Base-by-base conservation (phyloP, 1,140 invertebrate species). In the Cephus cinctus region DNA sequence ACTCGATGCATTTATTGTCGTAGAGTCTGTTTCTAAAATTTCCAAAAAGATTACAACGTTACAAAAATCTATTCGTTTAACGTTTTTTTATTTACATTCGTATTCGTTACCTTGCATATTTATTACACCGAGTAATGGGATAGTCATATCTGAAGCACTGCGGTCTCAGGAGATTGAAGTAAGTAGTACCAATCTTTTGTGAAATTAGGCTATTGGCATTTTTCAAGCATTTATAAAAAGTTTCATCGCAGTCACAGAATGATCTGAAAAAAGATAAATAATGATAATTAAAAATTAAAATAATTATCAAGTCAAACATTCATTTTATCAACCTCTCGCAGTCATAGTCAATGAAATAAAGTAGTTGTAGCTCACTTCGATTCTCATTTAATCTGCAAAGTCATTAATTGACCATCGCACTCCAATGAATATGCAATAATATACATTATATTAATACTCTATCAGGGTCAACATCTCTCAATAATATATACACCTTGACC, bases 61-160 rank as follows among this genome's bases (percentile, higher is more conserved):
- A 42, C 35, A 14, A 27, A 39, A 31, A 12, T 14, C 32, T 19
- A 40, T 43, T 30, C n/a, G 45, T 22, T 20, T 35, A 55, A 34
- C 21, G 46, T 45, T 39, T 40, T 41, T 38, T 38, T 18, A 15
- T 52, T 6, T 30, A 45, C 49, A n/a, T n/a, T n/a, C n/a, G n/a
- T n/a, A n/a, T n/a, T 19, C 5, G 25, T 61, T 59, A 81, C 80
- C 75, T 71, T 41, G 69, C 73, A 20, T 68, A 64, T 51, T 69
- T 61, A 1, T 65, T 46, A 47, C 82, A 83, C n/a, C 54, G 60
- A 8, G 76, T 61, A 4, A 78, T 76, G 4, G 81, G 80, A 62
- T 80, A 78, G 1, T 77, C 63, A 14, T 65, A 45, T 5, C 73
- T 54, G 52, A 81, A 82, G 9, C 45, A 47, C 9, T 38, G 22